Evolutionary conservation across 2,888 invertebrate genomes (phyloP), one percentile per base, ranked within the genome.

Genomic region (Ectobius pallidus): DNA sequence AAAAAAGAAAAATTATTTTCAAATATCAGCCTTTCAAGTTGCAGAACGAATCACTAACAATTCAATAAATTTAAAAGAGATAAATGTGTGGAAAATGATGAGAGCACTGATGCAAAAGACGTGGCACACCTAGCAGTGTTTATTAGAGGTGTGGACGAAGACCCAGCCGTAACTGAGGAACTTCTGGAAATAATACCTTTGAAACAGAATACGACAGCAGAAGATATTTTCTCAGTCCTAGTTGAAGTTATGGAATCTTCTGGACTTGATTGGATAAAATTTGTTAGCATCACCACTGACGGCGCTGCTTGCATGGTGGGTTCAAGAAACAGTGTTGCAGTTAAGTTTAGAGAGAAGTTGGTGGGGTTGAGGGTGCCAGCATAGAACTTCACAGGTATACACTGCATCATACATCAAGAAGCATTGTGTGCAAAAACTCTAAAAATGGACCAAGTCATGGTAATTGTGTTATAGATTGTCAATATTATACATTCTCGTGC

Each of bases 191-290:
- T n/a, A n/a, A n/a, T n/a, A n/a, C n/a, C n/a, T n/a, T n/a, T n/a
- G n/a, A n/a, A n/a, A n/a, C n/a, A n/a, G n/a, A n/a, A n/a, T n/a
- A n/a, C n/a, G n/a, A n/a, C n/a, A n/a, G n/a, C n/a, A n/a, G n/a
- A n/a, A n/a, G n/a, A n/a, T n/a, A n/a, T n/a, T n/a, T n/a, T n/a
- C n/a, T n/a, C n/a, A n/a, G n/a, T n/a, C n/a, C n/a, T n/a, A n/a
- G n/a, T n/a, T n/a, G n/a, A n/a, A n/a, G n/a, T n/a, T n/a, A n/a
- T n/a, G n/a, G n/a, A n/a, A n/a, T n/a, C n/a, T n/a, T n/a, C n/a
- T n/a, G n/a, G n/a, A n/a, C n/a, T n/a, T 49, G 49, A 49, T 49
- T 49, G 49, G 49, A 49, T 14, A n/a, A 49, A n/a, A 49, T 49
- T 18, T 7, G n/a, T n/a, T n/a, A 49, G 4, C n/a, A 49, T 49